A percentile compares a stretch with the other conserved stretches of the same genome.
phyloP scores from a whole-genome alignment of 2,113 vertebrate genomes.

The Gobiocypris rarus region DNA sequence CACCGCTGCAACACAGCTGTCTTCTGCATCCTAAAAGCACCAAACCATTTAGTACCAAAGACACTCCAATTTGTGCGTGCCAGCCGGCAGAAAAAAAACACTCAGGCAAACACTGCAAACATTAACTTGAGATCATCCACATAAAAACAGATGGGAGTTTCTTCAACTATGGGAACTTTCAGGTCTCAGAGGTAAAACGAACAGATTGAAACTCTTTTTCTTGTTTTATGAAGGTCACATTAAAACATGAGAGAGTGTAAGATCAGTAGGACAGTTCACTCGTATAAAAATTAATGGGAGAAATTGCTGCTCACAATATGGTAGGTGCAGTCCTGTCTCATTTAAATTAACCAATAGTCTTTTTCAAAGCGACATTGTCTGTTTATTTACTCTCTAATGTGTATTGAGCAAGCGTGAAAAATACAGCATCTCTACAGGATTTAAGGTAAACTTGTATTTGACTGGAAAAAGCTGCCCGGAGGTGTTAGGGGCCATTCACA shows the following conservation, averaged over 20 bases:
- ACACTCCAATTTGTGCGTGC: background rate
- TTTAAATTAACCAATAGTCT: background rate
- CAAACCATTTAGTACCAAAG: slow-evolving; percentile 11
- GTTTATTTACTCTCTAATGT: background rate
- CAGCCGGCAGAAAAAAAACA: background rate
- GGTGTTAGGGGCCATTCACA: background rate
- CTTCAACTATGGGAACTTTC: background rate
- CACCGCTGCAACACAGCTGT: background rate
- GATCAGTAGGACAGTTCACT: background rate
- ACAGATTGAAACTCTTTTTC: slow-evolving; percentile 7
- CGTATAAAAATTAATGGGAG: background rate
- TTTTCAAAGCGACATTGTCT: background rate
- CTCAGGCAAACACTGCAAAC: background rate
- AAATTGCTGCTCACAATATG: background rate
- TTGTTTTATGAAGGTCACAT: background rate
- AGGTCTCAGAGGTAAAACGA: slow-evolving; percentile 2
- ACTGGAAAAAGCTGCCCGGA: background rate
- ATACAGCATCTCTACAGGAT: background rate
- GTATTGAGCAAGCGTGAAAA: background rate
- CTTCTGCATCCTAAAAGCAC: slow-evolving; percentile 1
- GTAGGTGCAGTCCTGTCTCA: background rate
- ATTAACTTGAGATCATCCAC: background rate
- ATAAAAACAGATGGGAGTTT: slow-evolving; percentile 32
- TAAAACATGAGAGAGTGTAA: background rate
- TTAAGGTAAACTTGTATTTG: background rate